These are phyloP conservation scores for Chauna torquata DNA, from an alignment of 2,113 vertebrate genomes.

Conservation along the genomic window DNA sequence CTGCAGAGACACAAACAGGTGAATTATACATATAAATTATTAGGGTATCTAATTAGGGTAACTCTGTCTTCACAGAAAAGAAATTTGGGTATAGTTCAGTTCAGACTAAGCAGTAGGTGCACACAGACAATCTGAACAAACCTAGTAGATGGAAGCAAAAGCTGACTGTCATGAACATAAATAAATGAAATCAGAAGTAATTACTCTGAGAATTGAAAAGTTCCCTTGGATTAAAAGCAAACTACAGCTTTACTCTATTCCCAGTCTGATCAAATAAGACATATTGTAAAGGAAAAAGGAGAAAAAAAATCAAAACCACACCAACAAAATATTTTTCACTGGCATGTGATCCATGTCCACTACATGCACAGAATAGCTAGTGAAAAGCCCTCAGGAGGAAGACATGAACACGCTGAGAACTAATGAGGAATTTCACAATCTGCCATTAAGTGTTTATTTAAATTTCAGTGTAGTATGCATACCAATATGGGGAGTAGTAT, in stretches of 20 bases:
- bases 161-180: neutral
- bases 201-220: rapidly evolving
- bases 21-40: neutral
- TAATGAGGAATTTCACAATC: neutral
- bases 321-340: neutral
- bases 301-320: neutral
- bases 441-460: neutral
- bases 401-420: neutral
- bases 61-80: neutral
- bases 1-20: neutral
- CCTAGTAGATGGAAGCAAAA: neutral
- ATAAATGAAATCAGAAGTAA: neutral
- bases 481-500: neutral
- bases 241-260: neutral
- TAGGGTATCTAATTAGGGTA: too few relatives aligned
- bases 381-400: neutral
- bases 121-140: rapidly evolving
- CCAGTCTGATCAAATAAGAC: neutral
- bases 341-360: neutral
- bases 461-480: neutral
- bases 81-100: neutral
- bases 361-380: neutral
- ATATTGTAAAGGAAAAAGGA: neutral
- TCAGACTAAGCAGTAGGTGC: neutral
- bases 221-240: neutral